These are phyloP conservation scores for Mesoclemmys tuberculata DNA, from an alignment of 2,113 vertebrate species.

Conservation along the genomic window DNA sequence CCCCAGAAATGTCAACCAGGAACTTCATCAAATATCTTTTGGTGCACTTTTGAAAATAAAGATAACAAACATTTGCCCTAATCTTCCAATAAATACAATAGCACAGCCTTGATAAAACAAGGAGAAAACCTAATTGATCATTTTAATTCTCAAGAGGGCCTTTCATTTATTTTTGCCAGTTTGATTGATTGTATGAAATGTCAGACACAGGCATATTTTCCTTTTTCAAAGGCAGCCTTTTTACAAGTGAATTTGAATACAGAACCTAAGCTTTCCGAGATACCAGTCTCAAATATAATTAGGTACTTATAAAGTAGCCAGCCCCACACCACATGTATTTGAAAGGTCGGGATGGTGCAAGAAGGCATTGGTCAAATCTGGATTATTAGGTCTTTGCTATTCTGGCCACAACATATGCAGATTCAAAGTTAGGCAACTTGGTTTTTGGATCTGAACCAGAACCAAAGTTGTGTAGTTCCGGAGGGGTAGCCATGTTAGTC, in stretches of 20 bases:
- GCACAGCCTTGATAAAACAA: neutral
- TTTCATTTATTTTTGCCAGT: neutral
- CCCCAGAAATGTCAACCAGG: conserved; percentile 54
- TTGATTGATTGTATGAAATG: neutral
- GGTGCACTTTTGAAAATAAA: conserved; percentile 25
- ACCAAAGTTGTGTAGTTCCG: neutral
- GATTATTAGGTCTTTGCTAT: neutral
- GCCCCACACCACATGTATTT: neutral
- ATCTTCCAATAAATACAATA: neutral
- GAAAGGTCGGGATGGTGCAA: neutral
- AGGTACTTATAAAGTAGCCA: neutral
- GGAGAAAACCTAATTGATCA: neutral
- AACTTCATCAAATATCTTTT: conserved; percentile 41
- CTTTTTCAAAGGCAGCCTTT: neutral
- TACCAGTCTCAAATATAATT: no score
- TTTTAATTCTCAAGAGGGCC: neutral
- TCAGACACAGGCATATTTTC: neutral
- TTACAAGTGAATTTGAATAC: neutral
- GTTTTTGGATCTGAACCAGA: neutral
- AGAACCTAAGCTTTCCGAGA: neutral
- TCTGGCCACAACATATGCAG: neutral
- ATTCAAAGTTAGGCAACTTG: neutral
- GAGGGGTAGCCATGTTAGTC: no score
- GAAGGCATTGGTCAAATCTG: neutral
- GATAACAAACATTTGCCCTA: neutral